Evolutionary conservation across 2,113 vertebrate genomes (phyloP).

Genomic region (Megatriorchis doriae): DNA sequence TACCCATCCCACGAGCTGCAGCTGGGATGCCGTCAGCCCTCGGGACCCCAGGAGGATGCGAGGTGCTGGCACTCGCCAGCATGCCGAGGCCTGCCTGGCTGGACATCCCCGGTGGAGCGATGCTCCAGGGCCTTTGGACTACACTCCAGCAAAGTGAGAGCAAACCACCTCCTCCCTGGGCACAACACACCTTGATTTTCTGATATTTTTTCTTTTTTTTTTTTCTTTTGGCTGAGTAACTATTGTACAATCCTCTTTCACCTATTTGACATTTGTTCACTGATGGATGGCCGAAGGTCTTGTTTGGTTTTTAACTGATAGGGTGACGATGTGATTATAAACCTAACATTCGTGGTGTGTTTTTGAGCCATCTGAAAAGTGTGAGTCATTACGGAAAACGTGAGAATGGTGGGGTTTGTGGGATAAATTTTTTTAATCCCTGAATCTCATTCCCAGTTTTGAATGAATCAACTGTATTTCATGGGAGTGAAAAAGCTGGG

Average conservation of each 20-base stretch:
- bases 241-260: background rate
- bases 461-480: background rate
- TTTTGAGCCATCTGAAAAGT: background rate
- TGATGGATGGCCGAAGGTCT: background rate
- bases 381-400: fast-evolving
- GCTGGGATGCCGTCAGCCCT: background rate
- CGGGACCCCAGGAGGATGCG: background rate
- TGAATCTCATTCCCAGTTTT: background rate
- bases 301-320: background rate
- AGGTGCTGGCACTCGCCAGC: background rate
- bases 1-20: background rate
- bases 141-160: background rate
- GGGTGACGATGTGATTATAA: background rate
- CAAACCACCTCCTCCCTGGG: background rate
- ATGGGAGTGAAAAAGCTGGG: background rate
- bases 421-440: background rate
- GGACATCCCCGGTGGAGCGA: fast-evolving
- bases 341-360: background rate
- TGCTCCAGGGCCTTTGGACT: background rate
- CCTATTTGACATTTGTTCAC: background rate
- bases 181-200: background rate
- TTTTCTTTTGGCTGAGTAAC: background rate
- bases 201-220: background rate
- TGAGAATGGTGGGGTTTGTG: background rate
- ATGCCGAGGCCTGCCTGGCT: background rate